Conservation (phyloP, 2,888 invertebrate species). For the Archaeoteleia sp. region DNA sequence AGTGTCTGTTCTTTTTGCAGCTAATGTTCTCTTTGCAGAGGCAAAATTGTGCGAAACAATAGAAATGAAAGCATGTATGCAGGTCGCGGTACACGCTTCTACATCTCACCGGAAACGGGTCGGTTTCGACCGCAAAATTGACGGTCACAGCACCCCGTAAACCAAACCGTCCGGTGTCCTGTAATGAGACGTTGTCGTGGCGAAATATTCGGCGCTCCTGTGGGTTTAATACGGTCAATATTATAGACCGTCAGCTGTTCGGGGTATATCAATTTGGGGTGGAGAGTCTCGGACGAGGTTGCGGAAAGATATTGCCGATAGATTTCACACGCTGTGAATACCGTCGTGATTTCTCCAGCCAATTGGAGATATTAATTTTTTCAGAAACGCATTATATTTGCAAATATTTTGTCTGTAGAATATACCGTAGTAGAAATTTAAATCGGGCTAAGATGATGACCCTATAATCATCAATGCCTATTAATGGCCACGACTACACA, state of each 20-base stretch:
- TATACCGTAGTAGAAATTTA: too few relatives aligned
- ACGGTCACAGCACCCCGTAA: constrained; percentile 36
- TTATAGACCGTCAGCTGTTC: constrained; percentile 21
- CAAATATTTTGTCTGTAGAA: too few relatives aligned
- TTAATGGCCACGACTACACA: too few relatives aligned
- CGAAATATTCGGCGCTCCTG: constrained; percentile 30
- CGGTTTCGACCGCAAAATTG: constrained; percentile 42
- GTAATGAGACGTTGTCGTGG: constrained; percentile 43
- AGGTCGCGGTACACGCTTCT: constrained; percentile 21
- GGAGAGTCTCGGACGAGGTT: not conserved
- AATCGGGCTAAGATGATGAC: too few relatives aligned
- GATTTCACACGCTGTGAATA: constrained; percentile 1
- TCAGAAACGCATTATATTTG: too few relatives aligned
- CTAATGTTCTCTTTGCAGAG: too few relatives aligned
- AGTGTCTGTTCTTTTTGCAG: too few relatives aligned
- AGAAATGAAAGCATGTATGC: constrained; percentile 19
- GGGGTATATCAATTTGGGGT: constrained; percentile 22
- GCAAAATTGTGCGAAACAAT: constrained; percentile 12
- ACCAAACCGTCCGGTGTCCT: constrained; percentile 32
- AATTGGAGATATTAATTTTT: not conserved
- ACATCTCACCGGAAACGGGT: constrained; percentile 30
- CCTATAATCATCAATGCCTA: too few relatives aligned
- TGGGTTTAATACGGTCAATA: constrained; percentile 10
- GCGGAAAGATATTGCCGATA: constrained; percentile 8
- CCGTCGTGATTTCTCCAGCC: too few relatives aligned